Percentiles rank a stretch among this genome's conserved stretches.
Evolutionary conservation across 1,140 invertebrate genomes (phyloP).

Genomic region (Chrysopa pallens): DNA sequence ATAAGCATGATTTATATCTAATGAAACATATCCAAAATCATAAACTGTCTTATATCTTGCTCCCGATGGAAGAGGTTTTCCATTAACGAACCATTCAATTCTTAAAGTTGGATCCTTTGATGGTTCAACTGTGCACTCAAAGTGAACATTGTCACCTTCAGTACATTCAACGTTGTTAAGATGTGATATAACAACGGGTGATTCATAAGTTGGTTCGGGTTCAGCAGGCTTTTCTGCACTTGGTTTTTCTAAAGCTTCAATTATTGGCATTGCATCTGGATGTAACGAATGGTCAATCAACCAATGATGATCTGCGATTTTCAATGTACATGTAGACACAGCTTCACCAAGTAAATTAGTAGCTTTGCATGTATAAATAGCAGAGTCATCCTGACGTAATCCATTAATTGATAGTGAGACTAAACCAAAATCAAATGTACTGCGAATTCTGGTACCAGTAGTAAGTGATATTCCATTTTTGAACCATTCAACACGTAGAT

Average conservation of each 20-base stretch:
- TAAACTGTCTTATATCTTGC: conserved; percentile 69
- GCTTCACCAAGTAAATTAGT: conserved; percentile 80
- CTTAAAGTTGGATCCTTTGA: conserved; percentile 86
- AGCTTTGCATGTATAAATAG: conserved; percentile 87
- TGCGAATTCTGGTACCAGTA: conserved; percentile 66
- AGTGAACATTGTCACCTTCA: conserved; percentile 82
- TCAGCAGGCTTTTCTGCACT: conserved; percentile 36
- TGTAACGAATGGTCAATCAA: conserved; percentile 73
- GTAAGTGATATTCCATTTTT: conserved; percentile 77
- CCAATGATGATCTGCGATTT: conserved; percentile 77
- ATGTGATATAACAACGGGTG: conserved; percentile 77
- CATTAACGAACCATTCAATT: conserved; percentile 83
- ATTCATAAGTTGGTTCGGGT: conserved; percentile 61
- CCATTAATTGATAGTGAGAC: conserved; percentile 80
- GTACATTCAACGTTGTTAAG: conserved; percentile 77
- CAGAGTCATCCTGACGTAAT: conserved; percentile 71
- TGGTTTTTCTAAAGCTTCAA: conserved; percentile 72
- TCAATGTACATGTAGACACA: conserved; percentile 76
- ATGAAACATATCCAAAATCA: conserved; percentile 73
- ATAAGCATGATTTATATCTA: conserved; percentile 67
- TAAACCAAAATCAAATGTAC: conserved; percentile 87
- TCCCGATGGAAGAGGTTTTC: conserved; percentile 59
- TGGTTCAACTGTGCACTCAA: conserved; percentile 88
- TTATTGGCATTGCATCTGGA: conserved; percentile 74
- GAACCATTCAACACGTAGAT: conserved; percentile 79